Percentiles rank a stretch among this genome's conserved stretches.
Conservation (phyloP, 2,113 vertebrate species). For the Neogobius melanostomus region DNA sequence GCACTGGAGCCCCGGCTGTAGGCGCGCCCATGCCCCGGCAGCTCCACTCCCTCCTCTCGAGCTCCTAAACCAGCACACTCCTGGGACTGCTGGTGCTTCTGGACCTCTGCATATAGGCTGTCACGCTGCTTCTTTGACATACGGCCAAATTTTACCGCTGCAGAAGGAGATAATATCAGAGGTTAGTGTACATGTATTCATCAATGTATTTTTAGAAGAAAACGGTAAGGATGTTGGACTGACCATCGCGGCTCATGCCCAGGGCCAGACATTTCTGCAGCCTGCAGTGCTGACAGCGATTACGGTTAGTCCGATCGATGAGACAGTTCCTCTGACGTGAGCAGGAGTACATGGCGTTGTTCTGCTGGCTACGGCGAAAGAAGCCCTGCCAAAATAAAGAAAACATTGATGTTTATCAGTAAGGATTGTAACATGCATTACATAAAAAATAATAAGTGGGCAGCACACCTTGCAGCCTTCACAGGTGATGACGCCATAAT, state of each 20-base stretch:
- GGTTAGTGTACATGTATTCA: background rate
- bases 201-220: conserved; percentile 3
- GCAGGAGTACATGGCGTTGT: conserved; percentile 92
- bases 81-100: conserved; percentile 89
- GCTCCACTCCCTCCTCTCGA: conserved; percentile 67
- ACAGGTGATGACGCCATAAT: conserved; percentile 91
- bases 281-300: conserved; percentile 92
- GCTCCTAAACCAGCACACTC: conserved; percentile 51
- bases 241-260: conserved; percentile 93
- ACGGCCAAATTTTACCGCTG: conserved; percentile 93
- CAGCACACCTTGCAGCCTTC: conserved; percentile 80
- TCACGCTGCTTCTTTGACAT: conserved; percentile 95
- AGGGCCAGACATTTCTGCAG: conserved; percentile 90
- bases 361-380: conserved; percentile 90
- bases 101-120: conserved; percentile 90
- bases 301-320: conserved; percentile 92
- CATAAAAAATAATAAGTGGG: background rate
- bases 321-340: conserved; percentile 89
- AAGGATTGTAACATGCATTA: background rate
- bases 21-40: conserved; percentile 60
- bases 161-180: background rate
- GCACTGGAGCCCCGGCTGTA: conserved; percentile 83
- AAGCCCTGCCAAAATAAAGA: conserved; percentile 77
- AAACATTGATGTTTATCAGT: background rate
- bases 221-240: conserved; percentile 56